phyloP scores from a whole-genome alignment of 1,140 invertebrate genomes.

The Papilio machaon region DNA sequence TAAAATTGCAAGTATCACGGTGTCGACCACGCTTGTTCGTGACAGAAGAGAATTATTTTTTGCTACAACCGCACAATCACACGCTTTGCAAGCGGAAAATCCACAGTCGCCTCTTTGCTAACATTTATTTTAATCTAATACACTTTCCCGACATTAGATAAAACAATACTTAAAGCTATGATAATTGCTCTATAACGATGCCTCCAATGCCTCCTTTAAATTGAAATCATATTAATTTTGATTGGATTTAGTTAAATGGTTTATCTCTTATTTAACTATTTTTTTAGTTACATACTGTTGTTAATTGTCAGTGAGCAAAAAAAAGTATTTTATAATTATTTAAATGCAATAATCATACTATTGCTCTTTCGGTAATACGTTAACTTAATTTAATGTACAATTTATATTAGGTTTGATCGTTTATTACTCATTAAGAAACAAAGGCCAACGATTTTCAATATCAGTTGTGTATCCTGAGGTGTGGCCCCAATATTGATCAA shows the following conservation, averaged over 20 bases:
- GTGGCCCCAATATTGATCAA: slow-evolving; percentile 41
- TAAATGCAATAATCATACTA: no score
- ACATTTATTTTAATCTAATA: slow-evolving; percentile 61
- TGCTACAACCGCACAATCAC: slow-evolving; percentile 41
- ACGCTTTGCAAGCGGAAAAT: slow-evolving; percentile 38
- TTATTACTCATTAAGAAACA: slow-evolving; percentile 34
- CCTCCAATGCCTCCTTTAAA: background rate
- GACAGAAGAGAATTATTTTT: slow-evolving; percentile 51
- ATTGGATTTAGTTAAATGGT: no score
- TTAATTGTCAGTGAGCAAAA: no score
- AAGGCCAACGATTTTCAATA: slow-evolving; percentile 25
- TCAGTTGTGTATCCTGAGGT: background rate
- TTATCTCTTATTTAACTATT: no score
- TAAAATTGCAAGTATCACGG: slow-evolving; percentile 50
- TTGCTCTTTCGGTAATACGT: no score
- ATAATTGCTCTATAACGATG: slow-evolving; percentile 52
- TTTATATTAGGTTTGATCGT: background rate
- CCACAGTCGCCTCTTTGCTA: slow-evolving; percentile 47
- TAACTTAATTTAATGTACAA: no score
- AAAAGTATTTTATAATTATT: no score
- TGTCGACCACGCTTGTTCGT: slow-evolving; percentile 47
- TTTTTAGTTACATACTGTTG: no score
- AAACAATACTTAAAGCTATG: slow-evolving; percentile 37
- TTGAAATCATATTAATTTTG: no score
- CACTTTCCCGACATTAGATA: slow-evolving; percentile 41